Conservation (phyloP, 2,888 invertebrate genomes). For the Tanytarsus gracilentus region DNA sequence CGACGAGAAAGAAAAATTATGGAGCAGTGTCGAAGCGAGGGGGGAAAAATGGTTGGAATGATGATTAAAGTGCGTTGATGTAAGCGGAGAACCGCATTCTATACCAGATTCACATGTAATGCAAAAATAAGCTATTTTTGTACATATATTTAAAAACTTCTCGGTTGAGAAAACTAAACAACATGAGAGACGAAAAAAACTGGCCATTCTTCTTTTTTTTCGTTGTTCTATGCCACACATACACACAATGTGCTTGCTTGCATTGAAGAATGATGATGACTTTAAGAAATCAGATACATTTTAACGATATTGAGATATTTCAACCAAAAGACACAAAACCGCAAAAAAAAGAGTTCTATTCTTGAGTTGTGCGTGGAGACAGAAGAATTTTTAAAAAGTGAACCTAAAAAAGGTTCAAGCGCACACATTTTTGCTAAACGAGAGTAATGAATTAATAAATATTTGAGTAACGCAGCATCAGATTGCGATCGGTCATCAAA, state of each 20-base stretch:
- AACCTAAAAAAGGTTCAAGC: too few relatives aligned
- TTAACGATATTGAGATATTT: background rate
- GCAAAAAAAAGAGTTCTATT: too few relatives aligned
- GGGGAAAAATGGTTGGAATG: background rate
- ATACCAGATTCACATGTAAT: background rate
- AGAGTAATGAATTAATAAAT: too few relatives aligned
- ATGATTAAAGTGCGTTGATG: background rate
- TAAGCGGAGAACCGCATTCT: background rate
- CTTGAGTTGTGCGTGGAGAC: too few relatives aligned
- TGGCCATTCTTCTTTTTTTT: constrained; percentile 21
- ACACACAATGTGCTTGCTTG: background rate
- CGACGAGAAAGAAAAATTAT: background rate
- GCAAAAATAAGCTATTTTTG: constrained; percentile 6
- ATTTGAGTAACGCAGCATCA: background rate
- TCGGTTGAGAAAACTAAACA: background rate
- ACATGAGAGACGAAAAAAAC: constrained; percentile 14
- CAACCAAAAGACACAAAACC: constrained; percentile 13
- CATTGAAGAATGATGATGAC: constrained; percentile 4
- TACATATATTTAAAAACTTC: background rate
- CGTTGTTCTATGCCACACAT: constrained; percentile 13
- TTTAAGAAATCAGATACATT: constrained; percentile 17
- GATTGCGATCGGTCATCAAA: background rate
- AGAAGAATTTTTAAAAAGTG: too few relatives aligned
- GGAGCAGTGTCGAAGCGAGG: background rate
- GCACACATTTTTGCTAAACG: too few relatives aligned